Conservation (phyloP, 2,113 vertebrate genomes). For the Crypturellus undulatus region DNA sequence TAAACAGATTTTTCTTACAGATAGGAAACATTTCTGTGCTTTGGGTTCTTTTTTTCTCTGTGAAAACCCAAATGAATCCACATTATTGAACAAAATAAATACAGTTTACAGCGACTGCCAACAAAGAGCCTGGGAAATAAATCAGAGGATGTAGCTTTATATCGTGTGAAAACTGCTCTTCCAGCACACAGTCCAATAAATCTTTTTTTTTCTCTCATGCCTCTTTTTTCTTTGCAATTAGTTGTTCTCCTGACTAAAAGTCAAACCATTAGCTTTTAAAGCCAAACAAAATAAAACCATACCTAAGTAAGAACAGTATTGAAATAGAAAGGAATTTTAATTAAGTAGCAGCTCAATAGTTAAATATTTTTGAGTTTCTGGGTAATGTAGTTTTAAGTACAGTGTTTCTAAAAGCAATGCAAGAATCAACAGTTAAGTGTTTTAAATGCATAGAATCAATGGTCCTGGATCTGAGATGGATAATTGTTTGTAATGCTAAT, state of each 20-base stretch:
- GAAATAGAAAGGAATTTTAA: not conserved
- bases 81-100: constrained; percentile 49
- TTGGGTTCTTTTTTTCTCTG: not conserved
- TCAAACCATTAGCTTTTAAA: not conserved
- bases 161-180: constrained; percentile 28
- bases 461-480: not conserved
- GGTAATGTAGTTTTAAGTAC: not conserved
- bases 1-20: constrained; percentile 33
- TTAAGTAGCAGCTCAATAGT: not conserved
- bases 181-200: not conserved
- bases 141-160: constrained; percentile 7
- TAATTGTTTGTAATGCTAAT: not conserved
- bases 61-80: constrained; percentile 24
- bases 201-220: not conserved
- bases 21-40: not conserved
- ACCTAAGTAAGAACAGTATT: not conserved
- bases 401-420: not conserved
- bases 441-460: not conserved
- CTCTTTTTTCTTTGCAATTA: constrained; percentile 12
- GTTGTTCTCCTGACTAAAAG: not conserved
- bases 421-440: not conserved
- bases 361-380: not conserved
- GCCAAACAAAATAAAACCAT: not conserved
- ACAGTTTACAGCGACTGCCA: not conserved
- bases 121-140: constrained; percentile 40